These are phyloP conservation scores for Drosophila colorata DNA, from an alignment of 2,888 invertebrate genomes.

Conservation along the genomic window DNA sequence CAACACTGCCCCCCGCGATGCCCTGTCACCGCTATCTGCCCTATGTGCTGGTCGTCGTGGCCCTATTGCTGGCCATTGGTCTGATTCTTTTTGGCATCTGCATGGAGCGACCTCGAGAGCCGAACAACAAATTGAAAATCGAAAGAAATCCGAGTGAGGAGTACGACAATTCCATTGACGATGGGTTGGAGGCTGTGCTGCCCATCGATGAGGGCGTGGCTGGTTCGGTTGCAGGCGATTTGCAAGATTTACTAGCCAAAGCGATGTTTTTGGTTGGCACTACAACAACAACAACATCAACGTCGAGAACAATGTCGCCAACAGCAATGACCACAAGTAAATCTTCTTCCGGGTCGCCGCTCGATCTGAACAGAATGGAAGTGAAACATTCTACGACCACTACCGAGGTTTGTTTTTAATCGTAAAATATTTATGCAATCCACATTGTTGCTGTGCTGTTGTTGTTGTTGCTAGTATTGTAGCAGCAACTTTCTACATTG, in stretches of 20 bases:
- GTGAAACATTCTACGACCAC: slow-evolving; percentile 51
- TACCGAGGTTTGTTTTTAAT: slow-evolving; percentile 57
- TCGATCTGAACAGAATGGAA: slow-evolving; percentile 13
- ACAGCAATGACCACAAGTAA: slow-evolving; percentile 11
- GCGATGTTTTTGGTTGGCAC: slow-evolving; percentile 64
- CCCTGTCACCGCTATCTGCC: slow-evolving; percentile 56
- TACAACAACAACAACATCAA: slow-evolving; percentile 47
- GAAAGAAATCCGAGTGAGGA: slow-evolving; percentile 35
- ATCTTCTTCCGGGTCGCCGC: slow-evolving; percentile 60
- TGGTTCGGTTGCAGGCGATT: slow-evolving; percentile 24
- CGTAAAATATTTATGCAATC: slow-evolving; percentile 29
- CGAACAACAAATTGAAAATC: slow-evolving; percentile 42
- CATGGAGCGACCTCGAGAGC: slow-evolving; percentile 50
- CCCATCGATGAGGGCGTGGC: slow-evolving; percentile 17
- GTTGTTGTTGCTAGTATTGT: slow-evolving; percentile 31
- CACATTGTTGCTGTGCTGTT: slow-evolving; percentile 12
- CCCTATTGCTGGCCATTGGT: slow-evolving; percentile 61
- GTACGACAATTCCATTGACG: slow-evolving; percentile 4
- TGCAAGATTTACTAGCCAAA: slow-evolving; percentile 37
- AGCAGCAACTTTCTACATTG: slow-evolving; percentile 59
- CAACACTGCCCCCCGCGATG: slow-evolving; percentile 50
- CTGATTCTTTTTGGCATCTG: slow-evolving; percentile 78
- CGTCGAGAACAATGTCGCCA: slow-evolving; percentile 23
- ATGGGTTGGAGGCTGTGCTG: slow-evolving; percentile 13
- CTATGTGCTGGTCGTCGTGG: slow-evolving; percentile 50